Evolutionary conservation across 1,140 invertebrate species (phyloP).

Genomic region (Neocloeon triangulifer): DNA sequence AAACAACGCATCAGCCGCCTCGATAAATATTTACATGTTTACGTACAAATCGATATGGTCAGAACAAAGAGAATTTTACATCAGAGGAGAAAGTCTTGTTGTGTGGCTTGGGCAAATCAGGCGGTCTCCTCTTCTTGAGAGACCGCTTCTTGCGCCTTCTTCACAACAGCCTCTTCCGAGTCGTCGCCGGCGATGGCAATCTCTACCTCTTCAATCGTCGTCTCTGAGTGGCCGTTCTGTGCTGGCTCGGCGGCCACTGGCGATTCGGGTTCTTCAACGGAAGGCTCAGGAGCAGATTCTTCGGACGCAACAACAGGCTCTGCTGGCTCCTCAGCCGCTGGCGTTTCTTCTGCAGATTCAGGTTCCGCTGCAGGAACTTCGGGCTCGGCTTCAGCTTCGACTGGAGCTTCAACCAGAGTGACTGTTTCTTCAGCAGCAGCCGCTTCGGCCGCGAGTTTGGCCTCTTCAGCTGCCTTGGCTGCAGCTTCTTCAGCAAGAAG

Average conservation of each 20-base stretch:
- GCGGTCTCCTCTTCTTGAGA: too few relatives aligned
- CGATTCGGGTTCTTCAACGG: slow-evolving; percentile 11
- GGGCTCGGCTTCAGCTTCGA: too few relatives aligned
- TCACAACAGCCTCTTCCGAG: slow-evolving; percentile 11
- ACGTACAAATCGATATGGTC: too few relatives aligned
- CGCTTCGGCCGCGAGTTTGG: slow-evolving; percentile 13
- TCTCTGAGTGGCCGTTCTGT: slow-evolving; percentile 4
- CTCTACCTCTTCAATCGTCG: slow-evolving; percentile 9
- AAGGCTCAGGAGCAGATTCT: slow-evolving; percentile 12
- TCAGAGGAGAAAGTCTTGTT: too few relatives aligned
- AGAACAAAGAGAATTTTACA: too few relatives aligned
- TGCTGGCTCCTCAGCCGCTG: slow-evolving; percentile 14
- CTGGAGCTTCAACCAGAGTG: slow-evolving; percentile 11
- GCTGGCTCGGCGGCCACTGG: not conserved
- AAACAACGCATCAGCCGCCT: too few relatives aligned
- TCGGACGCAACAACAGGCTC: slow-evolving; percentile 16
- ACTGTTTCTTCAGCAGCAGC: slow-evolving; percentile 12
- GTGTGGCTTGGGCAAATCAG: too few relatives aligned
- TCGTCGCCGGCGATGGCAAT: slow-evolving; percentile 8
- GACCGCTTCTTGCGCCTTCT: too few relatives aligned
- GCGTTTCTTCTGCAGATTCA: slow-evolving; percentile 2
- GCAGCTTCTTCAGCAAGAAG: too few relatives aligned
- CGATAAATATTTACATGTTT: too few relatives aligned
- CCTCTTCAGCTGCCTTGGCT: slow-evolving; percentile 12
- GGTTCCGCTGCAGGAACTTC: too few relatives aligned